phyloP scores from a whole-genome alignment of 1,140 invertebrate species.

The Cepaea nemoralis region DNA sequence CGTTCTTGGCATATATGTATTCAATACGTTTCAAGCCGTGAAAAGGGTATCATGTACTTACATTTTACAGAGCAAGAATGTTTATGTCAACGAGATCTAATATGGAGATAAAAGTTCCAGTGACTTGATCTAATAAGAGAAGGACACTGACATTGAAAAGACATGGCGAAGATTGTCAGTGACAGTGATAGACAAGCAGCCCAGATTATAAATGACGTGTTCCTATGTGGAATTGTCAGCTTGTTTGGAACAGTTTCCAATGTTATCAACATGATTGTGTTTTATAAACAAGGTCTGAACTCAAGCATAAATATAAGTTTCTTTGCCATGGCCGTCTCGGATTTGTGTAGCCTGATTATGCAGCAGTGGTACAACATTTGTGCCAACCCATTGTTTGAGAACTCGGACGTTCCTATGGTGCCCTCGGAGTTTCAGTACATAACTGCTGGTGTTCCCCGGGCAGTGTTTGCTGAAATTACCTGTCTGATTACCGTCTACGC shows the following conservation, averaged over 20 bases:
- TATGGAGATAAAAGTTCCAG: no score
- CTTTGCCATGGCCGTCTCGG: neutral
- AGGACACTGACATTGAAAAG: no score
- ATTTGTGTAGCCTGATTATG: neutral
- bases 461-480: neutral
- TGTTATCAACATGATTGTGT: neutral
- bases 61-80: no score
- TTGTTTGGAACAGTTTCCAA: neutral
- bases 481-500: constrained; percentile 5
- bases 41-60: no score
- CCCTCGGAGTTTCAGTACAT: neutral
- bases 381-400: neutral
- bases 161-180: no score
- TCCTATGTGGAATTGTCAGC: neutral
- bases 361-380: neutral
- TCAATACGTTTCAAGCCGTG: no score
- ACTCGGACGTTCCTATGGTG: neutral
- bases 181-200: neutral
- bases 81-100: no score
- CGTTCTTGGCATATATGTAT: no score
- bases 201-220: neutral
- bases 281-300: constrained; percentile 1
- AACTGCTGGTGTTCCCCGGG: neutral
- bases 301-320: neutral
- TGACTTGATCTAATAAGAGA: no score